Base-by-base conservation (phyloP, 2,888 invertebrate genomes). In the Eustalomyia histrio region DNA sequence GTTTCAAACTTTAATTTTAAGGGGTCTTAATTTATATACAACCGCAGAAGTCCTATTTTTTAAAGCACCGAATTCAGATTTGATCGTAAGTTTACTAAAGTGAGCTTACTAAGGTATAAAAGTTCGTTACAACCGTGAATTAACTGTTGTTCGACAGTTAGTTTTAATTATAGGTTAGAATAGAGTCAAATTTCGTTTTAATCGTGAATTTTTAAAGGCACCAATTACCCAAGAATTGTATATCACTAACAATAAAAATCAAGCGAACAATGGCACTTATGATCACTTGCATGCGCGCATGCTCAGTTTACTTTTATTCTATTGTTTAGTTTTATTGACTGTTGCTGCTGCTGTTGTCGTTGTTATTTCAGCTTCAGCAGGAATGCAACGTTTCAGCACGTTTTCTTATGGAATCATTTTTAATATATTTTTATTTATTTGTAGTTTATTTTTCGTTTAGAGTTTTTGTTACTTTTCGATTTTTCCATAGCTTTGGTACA, bases 361-460 rank as follows among this genome's bases (percentile, higher is more conserved):
- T 67, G 16, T 53, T 68, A 61, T 74, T 63, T 64, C 52, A 52
- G 64, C 63, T 69, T 67, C 68, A 65, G 53, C 65, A 67, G 35
- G 72, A 80, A 80, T 80, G 63, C 68, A 58, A 76, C 72, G 53
- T 76, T 80, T 76, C 73, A 76, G 80, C 80, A 80, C 80, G 80
- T 80, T 80, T 80, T 76, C 72, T 29, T 39, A 64, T 64, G 33
- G 72, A 79, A 73, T 76, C 61, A 76, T 68, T 73, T 76, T 73
- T 76, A 64, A 76, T 76, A 71, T 47, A n/a, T 47, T 50, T 74
- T 52, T 80, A 60, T 67, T 75, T 80, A 71, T 76, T 75, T 76
- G 33, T 58, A 74, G 0, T 64, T 76, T 35, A 18, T 35, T 50
- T 29, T 71, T 64, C 9, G 47, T 64, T 75, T n/a, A 43, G 50